Base-by-base conservation (phyloP, 2,797 vertebrate species). In the Leucoraja ocellata region DNA sequence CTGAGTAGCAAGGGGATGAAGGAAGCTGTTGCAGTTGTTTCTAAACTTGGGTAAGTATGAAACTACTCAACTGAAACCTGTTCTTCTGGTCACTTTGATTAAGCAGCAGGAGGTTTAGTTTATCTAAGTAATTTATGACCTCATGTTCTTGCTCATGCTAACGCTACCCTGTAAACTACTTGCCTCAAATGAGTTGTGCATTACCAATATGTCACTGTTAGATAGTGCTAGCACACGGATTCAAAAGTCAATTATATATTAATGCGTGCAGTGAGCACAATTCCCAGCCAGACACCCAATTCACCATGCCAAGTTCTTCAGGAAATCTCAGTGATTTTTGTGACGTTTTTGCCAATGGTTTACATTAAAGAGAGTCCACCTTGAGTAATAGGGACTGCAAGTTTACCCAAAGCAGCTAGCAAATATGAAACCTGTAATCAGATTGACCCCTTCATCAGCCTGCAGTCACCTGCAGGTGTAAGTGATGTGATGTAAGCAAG, bases 1-100 rank as follows among this genome's bases (percentile, higher is more conserved):
- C 39, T 46, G 68, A 74, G 36, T 92, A 92, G 90, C 54, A 76
- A 74, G 90, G 90, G 71, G 68, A 76, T 92, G 28, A 46, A 92
- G 71, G 90, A 92, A 68, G 68, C 39, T 92, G 71, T 54, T 4
- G 39, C 23, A 76, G 28, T 25, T 92, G 36, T 91, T 46, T 54
- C 71, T 73, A 76, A 91, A 14, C 23, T 74, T 54, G 90, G 90
- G 90, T 92, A 74, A 92, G 90, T 92, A 92, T 92, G 90, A 46
- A 92, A 54, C 25, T 23, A 73, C 71, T 28, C 13, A 92, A 74
- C 39, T 92, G 90, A 92, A 92, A 92, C 90, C 68, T 92, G 90
- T 92, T 54, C 90, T 92, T 92, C 23, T 92, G 90, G 90, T 92
- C 90, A 92, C 90, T 90, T 90, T 92, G 90, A 92, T 46, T 92